A percentile compares a stretch with the other conserved stretches of the same genome.
Evolutionary conservation across 2,797 vertebrate species (phyloP).

Genomic region (Lates japonicus): DNA sequence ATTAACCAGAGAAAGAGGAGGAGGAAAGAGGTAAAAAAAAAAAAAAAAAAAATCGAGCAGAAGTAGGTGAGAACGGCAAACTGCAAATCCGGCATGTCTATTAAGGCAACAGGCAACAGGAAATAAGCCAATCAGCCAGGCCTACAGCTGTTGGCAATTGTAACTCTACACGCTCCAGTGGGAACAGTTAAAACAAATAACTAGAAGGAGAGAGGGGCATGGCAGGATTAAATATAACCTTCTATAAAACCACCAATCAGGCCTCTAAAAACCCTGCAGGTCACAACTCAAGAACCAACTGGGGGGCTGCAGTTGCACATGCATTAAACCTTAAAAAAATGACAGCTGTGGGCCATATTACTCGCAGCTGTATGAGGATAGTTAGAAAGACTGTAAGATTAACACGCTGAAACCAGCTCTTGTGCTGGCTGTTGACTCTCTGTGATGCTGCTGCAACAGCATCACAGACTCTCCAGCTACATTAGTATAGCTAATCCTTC

Average conservation of each 20-base stretch:
- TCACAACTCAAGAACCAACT: constrained; percentile 41
- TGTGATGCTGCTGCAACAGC: background rate
- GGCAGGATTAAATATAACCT: constrained; percentile 48
- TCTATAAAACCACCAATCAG: constrained; percentile 35
- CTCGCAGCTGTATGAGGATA: background rate
- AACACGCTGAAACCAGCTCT: background rate
- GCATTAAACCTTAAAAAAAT: constrained; percentile 31
- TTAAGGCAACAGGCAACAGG: constrained; percentile 56
- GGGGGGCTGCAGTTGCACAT: constrained; percentile 12
- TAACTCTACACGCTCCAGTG: constrained; percentile 36
- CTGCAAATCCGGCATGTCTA: constrained; percentile 42
- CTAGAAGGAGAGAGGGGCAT: constrained; percentile 37
- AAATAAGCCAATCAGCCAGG: constrained; percentile 59
- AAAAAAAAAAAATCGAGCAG: background rate
- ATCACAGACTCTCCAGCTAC: constrained; percentile 18
- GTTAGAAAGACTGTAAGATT: constrained; percentile 24
- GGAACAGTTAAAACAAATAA: constrained; percentile 66
- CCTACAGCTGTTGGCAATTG: constrained; percentile 51
- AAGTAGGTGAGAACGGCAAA: constrained; percentile 52
- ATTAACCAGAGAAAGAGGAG: constrained; percentile 52
- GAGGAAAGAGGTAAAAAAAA: constrained; percentile 3
- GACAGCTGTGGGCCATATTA: constrained; percentile 30
- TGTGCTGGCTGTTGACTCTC: constrained; percentile 9
- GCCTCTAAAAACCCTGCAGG: constrained; percentile 31
- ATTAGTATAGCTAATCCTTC: constrained; percentile 16